Evolutionary conservation across 2,888 invertebrate species (phyloP), one percentile per base, ranked within the genome.

Genomic region (Nineta flava): DNA sequence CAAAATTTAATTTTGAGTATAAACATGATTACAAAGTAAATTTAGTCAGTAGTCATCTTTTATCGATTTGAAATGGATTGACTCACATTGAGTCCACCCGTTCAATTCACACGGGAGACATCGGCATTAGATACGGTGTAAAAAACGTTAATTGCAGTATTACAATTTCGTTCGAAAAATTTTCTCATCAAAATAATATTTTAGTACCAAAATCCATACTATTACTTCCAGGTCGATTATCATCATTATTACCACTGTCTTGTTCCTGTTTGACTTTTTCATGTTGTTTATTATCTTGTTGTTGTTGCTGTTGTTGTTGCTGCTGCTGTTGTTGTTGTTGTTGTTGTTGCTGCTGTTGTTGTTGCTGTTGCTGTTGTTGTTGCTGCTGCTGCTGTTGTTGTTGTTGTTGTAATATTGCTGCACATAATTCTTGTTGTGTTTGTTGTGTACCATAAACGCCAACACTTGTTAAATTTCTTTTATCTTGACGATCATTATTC

Each of bases 351-450:
- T 58, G 58, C 21, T 54, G 54, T 21, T 53, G 53, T 19, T 53
- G 51, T 32, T 54, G 54, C 51, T 57, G 57, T 46, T 56, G 53
- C 26, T 56, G 54, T 43, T 56, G 48, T 41, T 55, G 53, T 43
- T 58, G 56, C 38, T 60, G 58, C 45, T 60, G 55, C 43, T 55
- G 54, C 47, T 57, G 60, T 19, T 60, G 58, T 45, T 60, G 55
- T 41, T 55, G 54, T 46, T 57, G 60, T 51, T 64, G 64, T 49
- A 64, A 56, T 60, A 65, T 63, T 40, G 59, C 64, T 12, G 60
- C 62, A 52, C 65, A 65, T 45, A 65, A 52, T 53, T 66, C 64
- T 51, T 63, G 63, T 15, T 64, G 58, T 4, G 44, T 60, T 46
- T 66, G 64, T 53, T 62, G 65, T 44, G 51, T 54, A 7, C 45